A percentile compares a stretch with the other conserved stretches of the same genome.
Conservation (phyloP, 2,113 vertebrate species). For the Oceanites oceanicus region DNA sequence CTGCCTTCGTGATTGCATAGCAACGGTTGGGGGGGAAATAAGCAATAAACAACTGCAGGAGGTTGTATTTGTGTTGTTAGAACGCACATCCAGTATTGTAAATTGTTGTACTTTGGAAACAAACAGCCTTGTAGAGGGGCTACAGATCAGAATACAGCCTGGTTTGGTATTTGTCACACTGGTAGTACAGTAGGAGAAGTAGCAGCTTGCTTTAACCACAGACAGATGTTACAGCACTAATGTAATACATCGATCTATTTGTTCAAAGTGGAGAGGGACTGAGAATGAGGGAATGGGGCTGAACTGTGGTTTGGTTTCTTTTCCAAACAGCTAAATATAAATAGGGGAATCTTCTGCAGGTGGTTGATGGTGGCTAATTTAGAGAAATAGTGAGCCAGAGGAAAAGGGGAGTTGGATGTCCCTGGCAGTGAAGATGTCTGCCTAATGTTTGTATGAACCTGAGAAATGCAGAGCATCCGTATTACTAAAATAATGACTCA, state of each 20-base stretch:
- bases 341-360: not conserved
- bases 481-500: not conserved
- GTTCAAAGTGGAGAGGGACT: not conserved
- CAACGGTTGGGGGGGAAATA: not conserved
- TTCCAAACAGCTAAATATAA: not conserved
- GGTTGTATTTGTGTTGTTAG: not conserved
- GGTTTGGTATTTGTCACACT: not conserved
- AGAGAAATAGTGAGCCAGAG: not conserved
- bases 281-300: not conserved
- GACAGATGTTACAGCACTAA: not conserved
- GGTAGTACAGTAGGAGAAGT: not conserved
- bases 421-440: not conserved
- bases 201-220: not conserved
- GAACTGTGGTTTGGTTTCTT: not conserved
- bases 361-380: not conserved
- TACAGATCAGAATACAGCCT: not conserved
- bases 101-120: not conserved
- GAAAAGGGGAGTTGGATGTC: not conserved
- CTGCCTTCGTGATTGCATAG: not conserved
- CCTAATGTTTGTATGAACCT: not conserved
- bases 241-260: not conserved
- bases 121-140: not conserved
- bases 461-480: not conserved
- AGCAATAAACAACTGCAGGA: not conserved
- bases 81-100: not conserved